These are phyloP conservation scores for Ictidomys tridecemlineatus DNA, from an alignment of 2,113 vertebrate species.

Conservation along the genomic window DNA sequence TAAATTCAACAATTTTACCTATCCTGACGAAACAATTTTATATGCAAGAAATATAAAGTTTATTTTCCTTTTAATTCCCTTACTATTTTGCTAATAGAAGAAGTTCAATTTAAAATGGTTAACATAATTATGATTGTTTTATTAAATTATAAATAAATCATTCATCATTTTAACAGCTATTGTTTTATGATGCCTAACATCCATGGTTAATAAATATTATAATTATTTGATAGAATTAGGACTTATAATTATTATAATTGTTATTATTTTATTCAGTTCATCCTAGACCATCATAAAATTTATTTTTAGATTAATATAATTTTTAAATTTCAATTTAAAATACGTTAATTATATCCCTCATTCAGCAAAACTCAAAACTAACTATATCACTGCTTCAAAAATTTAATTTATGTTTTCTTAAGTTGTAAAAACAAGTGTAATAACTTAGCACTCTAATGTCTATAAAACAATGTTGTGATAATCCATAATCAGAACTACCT, in stretches of 20 bases:
- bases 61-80: neutral
- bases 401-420: neutral
- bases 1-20: neutral
- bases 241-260: neutral
- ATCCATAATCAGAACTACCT: neutral
- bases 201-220: neutral
- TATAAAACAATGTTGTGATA: neutral
- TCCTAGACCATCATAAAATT: neutral
- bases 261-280: neutral
- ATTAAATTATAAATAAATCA: neutral
- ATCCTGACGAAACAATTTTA: neutral
- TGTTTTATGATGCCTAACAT: neutral
- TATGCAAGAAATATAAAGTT: neutral
- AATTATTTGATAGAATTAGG: conserved; percentile 8
- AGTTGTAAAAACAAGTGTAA: neutral
- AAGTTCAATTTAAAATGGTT: neutral
- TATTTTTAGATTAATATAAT: conserved; percentile 34
- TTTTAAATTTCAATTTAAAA: neutral
- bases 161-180: conserved; percentile 24
- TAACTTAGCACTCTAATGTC: neutral
- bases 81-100: neutral
- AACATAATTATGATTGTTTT: neutral
- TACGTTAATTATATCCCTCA: neutral
- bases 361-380: neutral
- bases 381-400: neutral